phyloP scores from a whole-genome alignment of 2,888 invertebrate species.

The Chymomyza caudatula region DNA sequence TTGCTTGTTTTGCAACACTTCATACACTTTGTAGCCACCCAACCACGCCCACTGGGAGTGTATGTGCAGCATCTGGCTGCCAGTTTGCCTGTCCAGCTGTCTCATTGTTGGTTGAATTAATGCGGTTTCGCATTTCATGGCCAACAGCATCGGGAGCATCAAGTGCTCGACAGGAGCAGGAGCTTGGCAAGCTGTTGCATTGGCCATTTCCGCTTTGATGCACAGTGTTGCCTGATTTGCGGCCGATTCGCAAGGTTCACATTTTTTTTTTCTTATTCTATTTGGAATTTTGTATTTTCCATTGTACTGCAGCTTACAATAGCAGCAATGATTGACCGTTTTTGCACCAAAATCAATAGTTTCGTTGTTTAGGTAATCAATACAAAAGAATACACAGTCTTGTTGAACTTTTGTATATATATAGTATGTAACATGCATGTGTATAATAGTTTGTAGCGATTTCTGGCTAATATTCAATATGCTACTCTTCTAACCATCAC shows the following conservation, averaged over 20 bases:
- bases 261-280: background rate
- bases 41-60: background rate
- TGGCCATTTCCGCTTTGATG: conserved; percentile 19
- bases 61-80: background rate
- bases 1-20: conserved; percentile 24
- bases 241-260: background rate
- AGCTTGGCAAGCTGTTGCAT: conserved; percentile 29
- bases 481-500: background rate
- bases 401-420: background rate
- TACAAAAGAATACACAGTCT: background rate
- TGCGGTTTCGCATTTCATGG: conserved; percentile 44
- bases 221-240: background rate
- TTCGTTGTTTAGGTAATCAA: background rate
- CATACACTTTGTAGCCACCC: conserved; percentile 18
- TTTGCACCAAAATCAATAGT: background rate
- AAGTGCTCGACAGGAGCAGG: background rate
- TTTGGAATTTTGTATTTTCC: background rate
- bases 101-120: conserved; percentile 40
- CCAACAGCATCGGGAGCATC: background rate
- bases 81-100: background rate
- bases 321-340: background rate
- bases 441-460: background rate
- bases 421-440: too few species aligned
- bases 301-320: background rate
- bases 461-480: background rate